A percentile compares a stretch with the other conserved stretches of the same genome.
Evolutionary conservation across 2,888 invertebrate genomes (phyloP).

Genomic region (Drosophila pegasa): DNA sequence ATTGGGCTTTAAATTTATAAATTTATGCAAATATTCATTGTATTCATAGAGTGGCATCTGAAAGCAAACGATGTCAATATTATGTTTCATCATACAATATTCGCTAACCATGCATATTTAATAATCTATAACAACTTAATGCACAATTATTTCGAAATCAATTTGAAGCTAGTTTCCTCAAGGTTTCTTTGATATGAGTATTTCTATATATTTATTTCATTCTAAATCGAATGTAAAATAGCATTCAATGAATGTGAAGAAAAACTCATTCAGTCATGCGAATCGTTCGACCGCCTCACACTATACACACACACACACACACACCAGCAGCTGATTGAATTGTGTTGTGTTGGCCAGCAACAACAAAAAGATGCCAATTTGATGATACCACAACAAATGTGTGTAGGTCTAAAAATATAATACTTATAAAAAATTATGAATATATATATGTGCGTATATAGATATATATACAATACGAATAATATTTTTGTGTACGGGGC

Average conservation of each 20-base stretch:
- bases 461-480: conserved; percentile 2
- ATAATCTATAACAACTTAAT: conserved; percentile 31
- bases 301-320: conserved; percentile 1
- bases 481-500: conserved; percentile 41
- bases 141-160: background rate
- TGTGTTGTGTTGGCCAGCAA: conserved; percentile 77
- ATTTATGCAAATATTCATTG: background rate
- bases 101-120: conserved; percentile 10
- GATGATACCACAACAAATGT: conserved; percentile 80
- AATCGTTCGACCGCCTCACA: conserved; percentile 23
- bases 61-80: background rate
- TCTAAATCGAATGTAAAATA: conserved; percentile 15
- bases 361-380: conserved; percentile 77
- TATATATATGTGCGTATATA: conserved; percentile 28
- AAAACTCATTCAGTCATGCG: conserved; percentile 62
- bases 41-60: conserved; percentile 4
- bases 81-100: background rate
- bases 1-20: background rate
- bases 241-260: conserved; percentile 41
- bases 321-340: conserved; percentile 74
- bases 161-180: conserved; percentile 25
- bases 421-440: conserved; percentile 58
- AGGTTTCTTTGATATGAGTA: conserved; percentile 16
- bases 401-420: conserved; percentile 68
- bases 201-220: conserved; percentile 6